Base-by-base conservation (phyloP, 2,113 vertebrate genomes). In the Paratilapia polleni region DNA sequence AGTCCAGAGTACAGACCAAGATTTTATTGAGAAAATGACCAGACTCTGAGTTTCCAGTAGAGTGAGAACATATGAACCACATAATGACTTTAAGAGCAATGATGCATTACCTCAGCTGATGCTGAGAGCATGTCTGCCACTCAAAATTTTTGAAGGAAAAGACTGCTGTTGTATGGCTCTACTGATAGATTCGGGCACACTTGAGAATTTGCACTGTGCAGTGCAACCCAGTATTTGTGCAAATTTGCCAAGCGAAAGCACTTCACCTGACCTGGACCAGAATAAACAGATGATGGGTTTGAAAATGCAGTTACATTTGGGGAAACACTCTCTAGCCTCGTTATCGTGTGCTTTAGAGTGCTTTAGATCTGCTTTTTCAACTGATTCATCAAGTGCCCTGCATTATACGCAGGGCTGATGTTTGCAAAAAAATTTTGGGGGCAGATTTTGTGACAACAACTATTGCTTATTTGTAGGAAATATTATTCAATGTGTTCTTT, bases 41-140 rank as follows among this genome's bases (percentile, higher is more conserved):
- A 52, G 52, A 41, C 52, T 20, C 58, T 60, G 57, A 20, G 6
- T 43, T 83, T 61, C 10, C 6, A 61, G 15, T n/a, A 43, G 14
- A 77, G 80, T 47, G 20, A 58, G 54, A 79, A 49, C 52, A 58
- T 70, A 24, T 60, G 8, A 64, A 70, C n/a, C 49, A 77, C 49
- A 78, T 36, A 70, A 59, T 38, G 10, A 56, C 24, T 26, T 13
- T 4, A 24, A 81, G 61, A 59, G 36, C 36, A 58, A 81, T 24
- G 34, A 78, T 9, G 43, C 59, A 2, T 62, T 34, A 4, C 8
- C 10, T 19, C 6, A 11, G 47, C 20, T 26, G 15, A 87, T 24
- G 31, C 26, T 41, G 5, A 28, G 2, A 63, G 38, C 12, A 6
- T 31, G 31, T 74, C 14, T 38, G 54, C n/a, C 60, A 47, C 11